These are phyloP conservation scores for Watsonalla binaria DNA, from an alignment of 2,888 invertebrate species.

Conservation along the genomic window DNA sequence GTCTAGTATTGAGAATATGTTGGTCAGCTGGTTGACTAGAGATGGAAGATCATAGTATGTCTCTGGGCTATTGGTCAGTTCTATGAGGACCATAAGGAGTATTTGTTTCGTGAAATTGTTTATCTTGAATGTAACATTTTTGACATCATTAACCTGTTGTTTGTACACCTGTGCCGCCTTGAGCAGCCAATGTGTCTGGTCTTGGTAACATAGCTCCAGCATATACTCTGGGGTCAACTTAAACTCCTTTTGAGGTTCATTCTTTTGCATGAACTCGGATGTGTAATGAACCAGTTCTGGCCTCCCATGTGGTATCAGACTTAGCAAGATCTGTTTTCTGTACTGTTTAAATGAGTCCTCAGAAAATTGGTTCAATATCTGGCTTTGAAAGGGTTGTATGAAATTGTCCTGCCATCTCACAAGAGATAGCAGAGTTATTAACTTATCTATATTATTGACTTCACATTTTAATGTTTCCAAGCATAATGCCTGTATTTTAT, in stretches of 20 bases:
- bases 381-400: constrained; percentile 42
- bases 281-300: constrained; percentile 52
- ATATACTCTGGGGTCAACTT: constrained; percentile 72
- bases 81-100: constrained; percentile 70
- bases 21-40: constrained; percentile 63
- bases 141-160: constrained; percentile 65
- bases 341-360: constrained; percentile 59
- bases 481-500: constrained; percentile 53
- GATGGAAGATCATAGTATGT: constrained; percentile 61
- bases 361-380: constrained; percentile 51
- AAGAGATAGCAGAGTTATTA: constrained; percentile 57
- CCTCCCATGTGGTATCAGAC: constrained; percentile 56
- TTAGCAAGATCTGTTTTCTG: constrained; percentile 65
- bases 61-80: constrained; percentile 68
- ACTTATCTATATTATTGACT: constrained; percentile 49
- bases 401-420: constrained; percentile 53
- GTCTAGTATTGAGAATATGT: constrained; percentile 70
- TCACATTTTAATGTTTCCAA: constrained; percentile 56
- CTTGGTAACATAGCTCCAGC: constrained; percentile 71
- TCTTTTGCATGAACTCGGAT: constrained; percentile 57
- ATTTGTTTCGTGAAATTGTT: constrained; percentile 74
- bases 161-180: constrained; percentile 69
- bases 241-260: constrained; percentile 63
- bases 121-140: constrained; percentile 69
- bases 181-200: constrained; percentile 68